Evolutionary conservation across 1,140 invertebrate species (phyloP).

Genomic region (Bombus picipes): DNA sequence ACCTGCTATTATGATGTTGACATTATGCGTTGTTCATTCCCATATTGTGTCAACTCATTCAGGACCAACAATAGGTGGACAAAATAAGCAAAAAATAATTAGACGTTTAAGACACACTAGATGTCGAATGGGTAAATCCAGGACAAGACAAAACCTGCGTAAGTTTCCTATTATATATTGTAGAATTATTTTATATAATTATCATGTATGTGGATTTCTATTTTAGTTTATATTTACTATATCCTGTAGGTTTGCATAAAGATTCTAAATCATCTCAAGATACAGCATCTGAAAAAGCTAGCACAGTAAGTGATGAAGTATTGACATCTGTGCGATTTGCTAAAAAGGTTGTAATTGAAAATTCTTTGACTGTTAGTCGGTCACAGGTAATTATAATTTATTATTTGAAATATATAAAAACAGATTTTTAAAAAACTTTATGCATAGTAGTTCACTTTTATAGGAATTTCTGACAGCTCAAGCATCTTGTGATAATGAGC

Average conservation of each 20-base stretch:
- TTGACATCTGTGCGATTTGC: slow-evolving; percentile 79
- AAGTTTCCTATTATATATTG: slow-evolving; percentile 37
- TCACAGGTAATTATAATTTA: slow-evolving; percentile 53
- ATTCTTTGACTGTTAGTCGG: slow-evolving; percentile 58
- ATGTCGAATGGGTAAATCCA: slow-evolving; percentile 75
- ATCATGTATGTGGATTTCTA: not conserved
- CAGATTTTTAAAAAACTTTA: not conserved
- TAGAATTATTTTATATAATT: not conserved
- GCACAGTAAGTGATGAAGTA: slow-evolving; percentile 65
- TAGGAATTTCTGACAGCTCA: slow-evolving; percentile 56
- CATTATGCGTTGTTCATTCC: slow-evolving; percentile 93
- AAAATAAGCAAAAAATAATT: slow-evolving; percentile 72
- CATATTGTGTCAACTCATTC: slow-evolving; percentile 92
- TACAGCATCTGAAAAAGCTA: slow-evolving; percentile 73
- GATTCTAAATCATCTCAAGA: slow-evolving; percentile 79
- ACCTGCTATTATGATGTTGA: slow-evolving; percentile 90
- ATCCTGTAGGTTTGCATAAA: slow-evolving; percentile 69
- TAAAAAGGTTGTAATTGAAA: slow-evolving; percentile 78
- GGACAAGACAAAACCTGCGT: slow-evolving; percentile 75
- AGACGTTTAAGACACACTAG: slow-evolving; percentile 73
- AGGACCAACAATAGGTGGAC: slow-evolving; percentile 74
- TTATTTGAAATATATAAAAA: not conserved
- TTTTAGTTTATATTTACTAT: slow-evolving; percentile 20
- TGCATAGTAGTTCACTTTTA: not conserved
- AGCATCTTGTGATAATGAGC: slow-evolving; percentile 57